Conservation (phyloP, 2,888 invertebrate genomes). For the Xestia ashworthii region DNA sequence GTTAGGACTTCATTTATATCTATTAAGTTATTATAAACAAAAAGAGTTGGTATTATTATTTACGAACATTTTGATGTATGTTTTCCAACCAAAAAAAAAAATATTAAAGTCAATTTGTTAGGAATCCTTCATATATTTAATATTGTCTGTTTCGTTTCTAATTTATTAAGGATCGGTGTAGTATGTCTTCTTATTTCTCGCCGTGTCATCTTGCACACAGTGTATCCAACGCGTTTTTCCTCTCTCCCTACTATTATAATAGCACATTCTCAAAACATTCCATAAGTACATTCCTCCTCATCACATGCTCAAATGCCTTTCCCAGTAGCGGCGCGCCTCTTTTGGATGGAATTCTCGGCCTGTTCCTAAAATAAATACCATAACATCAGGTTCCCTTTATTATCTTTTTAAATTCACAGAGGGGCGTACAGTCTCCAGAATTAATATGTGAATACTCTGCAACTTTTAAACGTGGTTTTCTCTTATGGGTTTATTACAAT, state of each 20-base stretch:
- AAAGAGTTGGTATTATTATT: too few species aligned
- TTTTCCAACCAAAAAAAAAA: too few species aligned
- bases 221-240: not conserved
- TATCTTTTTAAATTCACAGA: not conserved
- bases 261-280: slow-evolving; percentile 5
- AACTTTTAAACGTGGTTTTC: not conserved
- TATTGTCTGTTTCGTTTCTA: not conserved
- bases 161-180: not conserved
- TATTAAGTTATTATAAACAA: too few species aligned
- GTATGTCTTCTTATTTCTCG: not conserved
- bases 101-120: not conserved
- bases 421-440: too few species aligned
- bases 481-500: not conserved
- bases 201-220: not conserved
- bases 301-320: not conserved
- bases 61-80: too few species aligned
- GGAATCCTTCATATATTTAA: not conserved
- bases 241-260: too few species aligned
- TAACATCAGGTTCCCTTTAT: not conserved
- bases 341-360: slow-evolving; percentile 6
- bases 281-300: slow-evolving; percentile 1
- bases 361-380: slow-evolving; percentile 3
- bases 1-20: too few species aligned
- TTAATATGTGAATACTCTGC: not conserved
- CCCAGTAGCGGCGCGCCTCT: not conserved